A percentile compares a stretch with the other conserved stretches of the same genome.
These are phyloP conservation scores for Noctua comes DNA, from an alignment of 2,888 invertebrate genomes.

Conservation along the genomic window DNA sequence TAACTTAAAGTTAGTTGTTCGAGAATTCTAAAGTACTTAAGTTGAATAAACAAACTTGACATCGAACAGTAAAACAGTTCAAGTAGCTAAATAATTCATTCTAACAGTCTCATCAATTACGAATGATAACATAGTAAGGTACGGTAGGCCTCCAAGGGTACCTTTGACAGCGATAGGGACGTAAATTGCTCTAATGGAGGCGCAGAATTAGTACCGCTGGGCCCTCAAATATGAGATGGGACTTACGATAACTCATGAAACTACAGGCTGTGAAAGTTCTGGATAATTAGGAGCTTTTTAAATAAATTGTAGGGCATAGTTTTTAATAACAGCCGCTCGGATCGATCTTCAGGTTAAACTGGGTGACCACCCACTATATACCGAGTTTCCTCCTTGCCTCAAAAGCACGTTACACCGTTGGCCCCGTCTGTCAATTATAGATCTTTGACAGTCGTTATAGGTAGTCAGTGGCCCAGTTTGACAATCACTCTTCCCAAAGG, in stretches of 20 bases:
- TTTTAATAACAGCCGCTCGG: background rate
- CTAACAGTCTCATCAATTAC: constrained; percentile 31
- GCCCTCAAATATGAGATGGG: constrained; percentile 49
- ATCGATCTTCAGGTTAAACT: background rate
- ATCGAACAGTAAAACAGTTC: constrained; percentile 1
- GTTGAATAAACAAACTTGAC: background rate
- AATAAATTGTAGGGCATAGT: background rate
- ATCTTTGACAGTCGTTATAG: background rate
- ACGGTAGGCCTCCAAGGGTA: constrained; percentile 11
- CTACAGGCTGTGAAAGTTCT: constrained; percentile 13
- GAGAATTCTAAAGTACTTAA: background rate
- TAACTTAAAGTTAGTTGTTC: background rate
- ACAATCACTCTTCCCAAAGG: background rate
- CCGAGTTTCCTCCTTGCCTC: too few species aligned
- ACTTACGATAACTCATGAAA: constrained; percentile 34
- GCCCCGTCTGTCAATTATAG: background rate
- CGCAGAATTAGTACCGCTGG: constrained; percentile 51
- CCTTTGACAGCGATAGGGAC: constrained; percentile 45
- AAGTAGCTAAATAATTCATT: constrained; percentile 44
- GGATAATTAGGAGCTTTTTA: constrained; percentile 8
- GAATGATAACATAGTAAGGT: constrained; percentile 28
- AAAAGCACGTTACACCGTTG: too few species aligned
- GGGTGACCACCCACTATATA: background rate
- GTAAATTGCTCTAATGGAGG: constrained; percentile 63
- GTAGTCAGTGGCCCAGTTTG: background rate